Percentiles rank a stretch among this genome's conserved stretches.
phyloP scores from a whole-genome alignment of 2,888 invertebrate species.

The Rhaphigaster nebulosa region DNA sequence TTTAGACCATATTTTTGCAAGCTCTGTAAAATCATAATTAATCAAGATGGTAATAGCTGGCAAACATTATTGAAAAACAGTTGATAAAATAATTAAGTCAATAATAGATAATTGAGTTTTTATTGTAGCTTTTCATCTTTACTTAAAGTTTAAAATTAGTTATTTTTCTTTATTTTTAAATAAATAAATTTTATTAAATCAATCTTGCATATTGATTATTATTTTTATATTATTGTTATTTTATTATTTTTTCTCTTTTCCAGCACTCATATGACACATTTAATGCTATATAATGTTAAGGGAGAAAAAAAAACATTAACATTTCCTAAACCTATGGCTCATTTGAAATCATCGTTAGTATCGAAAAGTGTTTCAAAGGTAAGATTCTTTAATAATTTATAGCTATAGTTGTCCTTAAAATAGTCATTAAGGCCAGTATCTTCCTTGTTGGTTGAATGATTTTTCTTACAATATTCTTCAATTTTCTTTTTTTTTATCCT shows the following conservation, averaged over 20 bases:
- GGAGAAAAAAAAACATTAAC: background rate
- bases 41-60: too few species aligned
- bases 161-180: background rate
- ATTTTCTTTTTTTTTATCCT: background rate
- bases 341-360: background rate
- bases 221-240: too few species aligned
- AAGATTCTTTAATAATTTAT: background rate
- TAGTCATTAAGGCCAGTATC: background rate
- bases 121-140: background rate
- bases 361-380: background rate
- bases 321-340: background rate
- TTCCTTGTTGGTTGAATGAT: background rate
- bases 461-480: background rate
- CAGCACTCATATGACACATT: background rate
- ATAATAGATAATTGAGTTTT: background rate
- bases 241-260: background rate
- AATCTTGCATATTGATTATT: background rate
- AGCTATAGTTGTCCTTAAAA: background rate
- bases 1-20: too few species aligned
- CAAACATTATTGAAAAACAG: too few species aligned
- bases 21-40: too few species aligned
- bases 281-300: background rate
- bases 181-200: too few species aligned
- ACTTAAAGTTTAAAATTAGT: background rate
- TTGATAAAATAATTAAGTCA: too few species aligned